Conservation (phyloP, 2,888 invertebrate species). For the Drosophila fungiperda region DNA sequence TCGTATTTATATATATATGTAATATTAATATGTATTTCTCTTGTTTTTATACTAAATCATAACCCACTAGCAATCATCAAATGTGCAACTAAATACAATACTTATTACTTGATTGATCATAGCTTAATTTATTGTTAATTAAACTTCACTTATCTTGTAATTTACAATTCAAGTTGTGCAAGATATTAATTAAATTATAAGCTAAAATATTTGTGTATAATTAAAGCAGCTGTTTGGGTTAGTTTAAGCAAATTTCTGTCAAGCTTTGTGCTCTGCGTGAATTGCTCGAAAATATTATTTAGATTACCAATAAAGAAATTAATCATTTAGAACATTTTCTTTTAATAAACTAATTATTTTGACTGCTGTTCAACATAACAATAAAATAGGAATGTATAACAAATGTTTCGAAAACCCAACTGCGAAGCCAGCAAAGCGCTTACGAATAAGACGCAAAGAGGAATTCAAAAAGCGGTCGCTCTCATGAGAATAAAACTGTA, state of each 20-base stretch:
- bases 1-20: background rate
- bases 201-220: slow-evolving; percentile 16
- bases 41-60: slow-evolving; percentile 2
- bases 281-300: background rate
- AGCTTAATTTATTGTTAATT: background rate
- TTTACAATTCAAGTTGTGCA: background rate
- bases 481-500: background rate
- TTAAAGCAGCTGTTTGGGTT: slow-evolving; percentile 24
- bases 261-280: slow-evolving; percentile 22
- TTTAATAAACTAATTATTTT: background rate
- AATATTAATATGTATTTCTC: background rate
- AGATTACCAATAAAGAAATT: background rate
- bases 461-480: background rate
- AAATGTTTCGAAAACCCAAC: background rate
- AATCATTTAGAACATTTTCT: background rate
- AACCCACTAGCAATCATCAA: slow-evolving; percentile 8
- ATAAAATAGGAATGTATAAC: background rate
- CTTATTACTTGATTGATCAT: slow-evolving; percentile 9
- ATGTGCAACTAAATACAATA: slow-evolving; percentile 22
- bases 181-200: background rate
- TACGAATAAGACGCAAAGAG: slow-evolving; percentile 15
- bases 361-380: background rate
- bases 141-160: background rate
- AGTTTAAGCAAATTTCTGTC: slow-evolving; percentile 19
- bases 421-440: slow-evolving; percentile 10